A percentile compares a stretch with the other conserved stretches of the same genome.
Conservation (phyloP, 2,113 vertebrate species). For the Neodontobutis hainanensis region DNA sequence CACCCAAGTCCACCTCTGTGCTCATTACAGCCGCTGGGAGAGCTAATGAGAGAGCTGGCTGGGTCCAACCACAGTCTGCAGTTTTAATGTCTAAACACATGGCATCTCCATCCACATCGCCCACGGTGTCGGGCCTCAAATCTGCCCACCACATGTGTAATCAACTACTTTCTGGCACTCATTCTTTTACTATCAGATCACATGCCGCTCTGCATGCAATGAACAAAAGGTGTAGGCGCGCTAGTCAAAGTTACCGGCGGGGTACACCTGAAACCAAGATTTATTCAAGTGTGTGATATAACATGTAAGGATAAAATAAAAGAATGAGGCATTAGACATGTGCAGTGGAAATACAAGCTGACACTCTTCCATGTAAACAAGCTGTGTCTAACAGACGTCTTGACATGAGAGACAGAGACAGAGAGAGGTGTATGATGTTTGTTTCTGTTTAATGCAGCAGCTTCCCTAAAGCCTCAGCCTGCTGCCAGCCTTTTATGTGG, state of each 20-base stretch:
- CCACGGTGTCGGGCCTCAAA: constrained; percentile 71
- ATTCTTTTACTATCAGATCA: constrained; percentile 70
- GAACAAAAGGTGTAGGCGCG: constrained; percentile 35
- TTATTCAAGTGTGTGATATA: neutral
- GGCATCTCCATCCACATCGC: constrained; percentile 69
- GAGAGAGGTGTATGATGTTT: constrained; percentile 65
- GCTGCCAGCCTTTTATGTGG: constrained; percentile 78
- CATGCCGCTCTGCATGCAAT: constrained; percentile 42
- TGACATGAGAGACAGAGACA: constrained; percentile 55
- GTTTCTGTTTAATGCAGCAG: constrained; percentile 66
- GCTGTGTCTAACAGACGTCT: constrained; percentile 47
- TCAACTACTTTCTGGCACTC: constrained; percentile 69
- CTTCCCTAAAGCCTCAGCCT: constrained; percentile 71
- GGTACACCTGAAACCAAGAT: constrained; percentile 40
- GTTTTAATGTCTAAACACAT: constrained; percentile 71
- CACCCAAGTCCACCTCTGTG: constrained; percentile 34
- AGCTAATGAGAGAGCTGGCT: constrained; percentile 72
- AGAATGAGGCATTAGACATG: constrained; percentile 36
- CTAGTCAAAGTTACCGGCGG: neutral
- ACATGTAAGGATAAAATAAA: constrained; percentile 15
- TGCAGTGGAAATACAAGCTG: constrained; percentile 41
- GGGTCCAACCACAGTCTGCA: constrained; percentile 69
- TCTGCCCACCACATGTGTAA: constrained; percentile 78
- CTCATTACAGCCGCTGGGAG: constrained; percentile 64
- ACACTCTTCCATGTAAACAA: constrained; percentile 59